phyloP scores from a whole-genome alignment of 2,888 invertebrate species.

The Oxytorus armatus region DNA sequence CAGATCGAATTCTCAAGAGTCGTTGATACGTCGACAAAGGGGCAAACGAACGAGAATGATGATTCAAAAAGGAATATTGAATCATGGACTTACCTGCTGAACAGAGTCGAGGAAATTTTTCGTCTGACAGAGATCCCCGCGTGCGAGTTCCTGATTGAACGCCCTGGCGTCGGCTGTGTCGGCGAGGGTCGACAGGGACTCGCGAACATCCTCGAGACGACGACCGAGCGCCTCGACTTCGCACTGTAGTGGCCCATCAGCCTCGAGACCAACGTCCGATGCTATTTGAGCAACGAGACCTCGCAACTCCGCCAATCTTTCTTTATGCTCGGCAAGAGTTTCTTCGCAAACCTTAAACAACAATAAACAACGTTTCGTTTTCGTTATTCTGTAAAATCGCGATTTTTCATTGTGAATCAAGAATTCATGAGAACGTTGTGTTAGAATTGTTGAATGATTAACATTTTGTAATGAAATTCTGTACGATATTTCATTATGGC shows the following conservation, averaged over 20 bases:
- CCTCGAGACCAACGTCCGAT: constrained; percentile 90
- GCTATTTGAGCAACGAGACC: constrained; percentile 92
- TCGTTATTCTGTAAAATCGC: not conserved
- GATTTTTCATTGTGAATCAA: too few species aligned
- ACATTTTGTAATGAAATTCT: not conserved
- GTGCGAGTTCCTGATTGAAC: constrained; percentile 85
- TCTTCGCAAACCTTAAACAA: constrained; percentile 90
- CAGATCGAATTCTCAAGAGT: constrained; percentile 44
- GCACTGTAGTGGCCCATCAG: constrained; percentile 89
- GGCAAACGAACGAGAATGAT: not conserved
- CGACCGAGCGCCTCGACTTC: constrained; percentile 92
- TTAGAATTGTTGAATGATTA: too few species aligned
- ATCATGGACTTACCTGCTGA: constrained; percentile 91
- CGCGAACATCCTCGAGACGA: constrained; percentile 90
- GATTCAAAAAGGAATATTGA: constrained; percentile 43
- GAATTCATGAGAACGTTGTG: too few species aligned
- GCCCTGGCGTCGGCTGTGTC: constrained; percentile 91
- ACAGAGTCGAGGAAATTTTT: constrained; percentile 89
- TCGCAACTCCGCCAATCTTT: constrained; percentile 89
- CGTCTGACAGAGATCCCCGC: constrained; percentile 86
- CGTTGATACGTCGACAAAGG: not conserved
- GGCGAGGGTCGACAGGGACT: constrained; percentile 90
- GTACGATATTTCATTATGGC: too few species aligned
- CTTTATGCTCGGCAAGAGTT: constrained; percentile 89
- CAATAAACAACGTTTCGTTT: not conserved